Percentiles rank a stretch among this genome's conserved stretches.
Conservation (phyloP, 2,888 invertebrate species). For the Drosophila anceps region DNA sequence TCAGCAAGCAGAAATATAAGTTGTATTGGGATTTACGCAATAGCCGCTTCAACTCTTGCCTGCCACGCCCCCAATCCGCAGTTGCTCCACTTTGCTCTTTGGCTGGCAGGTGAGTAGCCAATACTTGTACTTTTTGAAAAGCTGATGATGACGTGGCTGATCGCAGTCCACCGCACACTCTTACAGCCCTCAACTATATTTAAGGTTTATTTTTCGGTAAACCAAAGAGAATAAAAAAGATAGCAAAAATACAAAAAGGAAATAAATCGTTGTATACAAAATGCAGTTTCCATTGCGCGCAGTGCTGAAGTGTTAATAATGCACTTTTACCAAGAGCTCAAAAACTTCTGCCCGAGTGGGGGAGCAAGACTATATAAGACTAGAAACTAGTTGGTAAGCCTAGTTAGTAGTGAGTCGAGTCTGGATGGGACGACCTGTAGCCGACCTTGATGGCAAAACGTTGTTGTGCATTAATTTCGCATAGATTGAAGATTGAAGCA, state of each 20-base stretch:
- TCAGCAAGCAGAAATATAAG: slow-evolving; percentile 28
- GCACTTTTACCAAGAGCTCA: slow-evolving; percentile 54
- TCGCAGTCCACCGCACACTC: background rate
- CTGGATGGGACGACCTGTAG: slow-evolving; percentile 48
- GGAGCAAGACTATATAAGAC: background rate
- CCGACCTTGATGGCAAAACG: slow-evolving; percentile 48
- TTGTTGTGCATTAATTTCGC: slow-evolving; percentile 63
- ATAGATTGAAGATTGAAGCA: slow-evolving; percentile 71
- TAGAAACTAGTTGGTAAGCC: slow-evolving; percentile 46
- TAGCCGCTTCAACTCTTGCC: slow-evolving; percentile 16
- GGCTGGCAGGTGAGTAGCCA: slow-evolving; percentile 53
- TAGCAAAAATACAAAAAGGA: background rate
- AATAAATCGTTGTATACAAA: slow-evolving; percentile 31
- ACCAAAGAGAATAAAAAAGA: slow-evolving; percentile 4
- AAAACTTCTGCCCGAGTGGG: slow-evolving; percentile 15
- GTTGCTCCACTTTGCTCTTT: slow-evolving; percentile 4
- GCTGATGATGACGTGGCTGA: slow-evolving; percentile 52
- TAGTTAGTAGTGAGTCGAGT: slow-evolving; percentile 33
- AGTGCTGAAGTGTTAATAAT: slow-evolving; percentile 71
- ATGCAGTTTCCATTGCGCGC: slow-evolving; percentile 38
- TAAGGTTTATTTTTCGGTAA: slow-evolving; percentile 2
- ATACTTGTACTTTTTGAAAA: slow-evolving; percentile 59
- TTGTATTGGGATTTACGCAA: slow-evolving; percentile 62
- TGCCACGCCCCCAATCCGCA: background rate
- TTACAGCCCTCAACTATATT: slow-evolving; percentile 8